Base-by-base conservation (phyloP, 2,797 vertebrate species). In the Alfaro cultratus region DNA sequence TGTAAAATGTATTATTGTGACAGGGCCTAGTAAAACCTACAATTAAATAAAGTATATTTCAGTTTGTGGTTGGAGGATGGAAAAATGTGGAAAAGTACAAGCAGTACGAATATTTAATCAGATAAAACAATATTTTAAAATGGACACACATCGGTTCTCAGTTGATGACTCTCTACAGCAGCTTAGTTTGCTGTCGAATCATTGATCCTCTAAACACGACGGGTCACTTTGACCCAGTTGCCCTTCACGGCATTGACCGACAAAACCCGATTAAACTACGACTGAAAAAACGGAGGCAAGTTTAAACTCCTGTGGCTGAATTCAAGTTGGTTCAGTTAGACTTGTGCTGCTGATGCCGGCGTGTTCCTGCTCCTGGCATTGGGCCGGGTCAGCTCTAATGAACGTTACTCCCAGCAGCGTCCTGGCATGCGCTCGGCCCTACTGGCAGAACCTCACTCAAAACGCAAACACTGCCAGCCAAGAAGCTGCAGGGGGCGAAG, bases 311-410 rank as follows among this genome's bases (percentile, higher is more conserved):
- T 68, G 34, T 29, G 9, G 29, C 53, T 46, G 41, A 62, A 46
- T 39, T 23, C 21, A 70, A 70, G 26, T 15, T 45, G 41, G 68
- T 29, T 29, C 6, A 9, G 26, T 46, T n/a, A 3, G 67, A 18
- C 72, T 47, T 7, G 41, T 83, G 71, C 73, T 80, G 64, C 83
- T 83, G 82, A 84, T 81, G 60, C 64, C 46, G 77, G 78, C 83
- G 81, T 87, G 79, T 86, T 84, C 78, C 82, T 87, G 79, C 85
- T 85, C 76, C 80, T 88, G 83, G 79, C 83, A 86, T 23, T 75
- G 64, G 82, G 86, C 83, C 83, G 75, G 78, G 81, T 90, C 91
- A 86, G 76, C 76, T 86, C 76, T 83, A 79, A 88, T 88, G 77
- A 89, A 85, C 79, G 86, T 86, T 76, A 87, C 80, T 80, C 80